Conservation (phyloP, 2,797 vertebrate species). For the Poecilia picta region DNA sequence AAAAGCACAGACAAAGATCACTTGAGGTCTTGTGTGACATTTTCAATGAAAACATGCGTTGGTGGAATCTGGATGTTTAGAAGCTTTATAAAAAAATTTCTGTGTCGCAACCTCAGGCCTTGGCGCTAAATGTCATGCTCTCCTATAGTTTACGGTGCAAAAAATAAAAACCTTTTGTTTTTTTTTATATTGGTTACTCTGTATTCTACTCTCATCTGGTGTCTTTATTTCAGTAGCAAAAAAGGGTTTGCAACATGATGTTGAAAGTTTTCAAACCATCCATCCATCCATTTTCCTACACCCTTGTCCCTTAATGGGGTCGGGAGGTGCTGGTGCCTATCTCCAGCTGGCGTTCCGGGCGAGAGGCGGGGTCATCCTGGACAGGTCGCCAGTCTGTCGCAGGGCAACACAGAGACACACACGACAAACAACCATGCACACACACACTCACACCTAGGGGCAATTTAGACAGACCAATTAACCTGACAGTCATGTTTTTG, state of each 20-base stretch:
- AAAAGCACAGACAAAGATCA: not conserved
- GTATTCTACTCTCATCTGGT: not conserved
- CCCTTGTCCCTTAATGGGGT: too few relatives aligned
- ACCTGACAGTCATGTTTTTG: too few relatives aligned
- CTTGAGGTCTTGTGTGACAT: conserved; percentile 3
- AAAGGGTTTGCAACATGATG: not conserved
- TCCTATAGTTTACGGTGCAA: conserved; percentile 11
- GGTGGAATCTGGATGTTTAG: not conserved
- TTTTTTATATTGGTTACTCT: conserved; percentile 1
- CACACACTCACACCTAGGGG: too few relatives aligned
- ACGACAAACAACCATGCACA: too few relatives aligned
- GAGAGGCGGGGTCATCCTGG: too few relatives aligned
- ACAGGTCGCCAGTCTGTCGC: too few relatives aligned
- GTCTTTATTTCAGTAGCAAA: not conserved
- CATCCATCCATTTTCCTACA: too few relatives aligned
- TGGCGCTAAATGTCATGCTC: conserved; percentile 10
- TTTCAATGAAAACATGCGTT: conserved; percentile 6
- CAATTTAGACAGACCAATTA: too few relatives aligned
- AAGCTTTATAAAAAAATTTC: conserved; percentile 5
- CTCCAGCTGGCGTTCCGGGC: too few relatives aligned
- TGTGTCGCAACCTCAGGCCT: conserved; percentile 7
- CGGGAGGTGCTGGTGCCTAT: too few relatives aligned
- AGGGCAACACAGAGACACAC: too few relatives aligned
- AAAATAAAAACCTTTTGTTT: not conserved
- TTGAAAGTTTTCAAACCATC: not conserved